Percentiles rank a stretch among this genome's conserved stretches.
Conservation (phyloP, 2,797 vertebrate species). For the Octomys mimax region DNA sequence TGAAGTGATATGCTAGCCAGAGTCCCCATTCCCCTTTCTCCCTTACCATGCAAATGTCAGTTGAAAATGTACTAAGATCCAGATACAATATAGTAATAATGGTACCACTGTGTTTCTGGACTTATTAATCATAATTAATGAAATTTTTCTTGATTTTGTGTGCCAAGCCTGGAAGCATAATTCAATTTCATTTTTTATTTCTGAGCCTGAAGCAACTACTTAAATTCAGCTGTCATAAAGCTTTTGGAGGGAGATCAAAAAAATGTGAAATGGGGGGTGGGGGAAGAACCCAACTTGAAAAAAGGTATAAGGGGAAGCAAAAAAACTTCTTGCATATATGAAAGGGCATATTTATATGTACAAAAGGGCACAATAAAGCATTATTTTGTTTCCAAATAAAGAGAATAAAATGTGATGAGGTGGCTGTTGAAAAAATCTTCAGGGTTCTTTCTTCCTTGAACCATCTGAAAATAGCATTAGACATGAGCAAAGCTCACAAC, state of each 20-base stretch:
- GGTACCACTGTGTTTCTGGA: conserved; percentile 78
- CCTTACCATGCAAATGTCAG: conserved; percentile 70
- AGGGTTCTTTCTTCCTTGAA: not conserved
- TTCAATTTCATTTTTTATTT: conserved; percentile 80
- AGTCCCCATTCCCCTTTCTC: conserved; percentile 35
- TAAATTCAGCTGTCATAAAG: conserved; percentile 77
- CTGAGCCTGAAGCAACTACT: conserved; percentile 80
- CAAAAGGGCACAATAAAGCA: conserved; percentile 32
- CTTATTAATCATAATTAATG: conserved; percentile 82
- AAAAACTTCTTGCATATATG: conserved; percentile 53
- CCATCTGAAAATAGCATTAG: conserved; percentile 63
- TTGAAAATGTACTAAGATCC: conserved; percentile 74
- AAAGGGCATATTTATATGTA: not conserved
- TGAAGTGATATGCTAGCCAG: conserved; percentile 39
- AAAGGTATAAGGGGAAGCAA: conserved; percentile 52
- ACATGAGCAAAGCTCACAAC: conserved; percentile 50
- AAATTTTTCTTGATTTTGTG: conserved; percentile 80
- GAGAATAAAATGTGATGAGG: conserved; percentile 61
- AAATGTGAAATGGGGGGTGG: conserved; percentile 51
- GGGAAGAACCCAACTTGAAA: conserved; percentile 45
- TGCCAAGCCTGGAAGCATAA: conserved; percentile 80
- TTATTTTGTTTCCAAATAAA: conserved; percentile 50
- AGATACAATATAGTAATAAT: conserved; percentile 80
- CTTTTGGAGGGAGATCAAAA: conserved; percentile 79
- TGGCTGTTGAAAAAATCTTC: conserved; percentile 23